Conservation (phyloP, 2,797 vertebrate genomes). For the Ambastaia sidthimunki region DNA sequence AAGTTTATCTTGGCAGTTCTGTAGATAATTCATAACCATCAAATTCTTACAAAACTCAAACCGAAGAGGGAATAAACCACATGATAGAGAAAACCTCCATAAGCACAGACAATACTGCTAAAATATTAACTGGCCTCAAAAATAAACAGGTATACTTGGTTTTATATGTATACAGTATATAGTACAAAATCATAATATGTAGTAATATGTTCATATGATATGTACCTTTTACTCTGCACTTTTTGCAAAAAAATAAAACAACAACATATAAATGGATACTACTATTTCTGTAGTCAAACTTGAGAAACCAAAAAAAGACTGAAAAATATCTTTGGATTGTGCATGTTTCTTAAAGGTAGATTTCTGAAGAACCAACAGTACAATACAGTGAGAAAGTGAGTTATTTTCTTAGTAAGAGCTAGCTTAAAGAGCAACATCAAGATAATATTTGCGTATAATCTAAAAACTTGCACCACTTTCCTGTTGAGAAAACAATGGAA, state of each 20-base stretch:
- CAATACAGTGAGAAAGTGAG: slow-evolving; percentile 41
- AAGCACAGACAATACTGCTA: slow-evolving; percentile 49
- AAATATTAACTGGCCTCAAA: slow-evolving; percentile 60
- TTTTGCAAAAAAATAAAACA: slow-evolving; percentile 53
- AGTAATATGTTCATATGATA: slow-evolving; percentile 67
- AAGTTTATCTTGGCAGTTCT: slow-evolving; percentile 68
- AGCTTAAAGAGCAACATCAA: slow-evolving; percentile 32
- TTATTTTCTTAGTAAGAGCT: slow-evolving; percentile 45
- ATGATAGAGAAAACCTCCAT: slow-evolving; percentile 27
- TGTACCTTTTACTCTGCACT: slow-evolving; percentile 75
- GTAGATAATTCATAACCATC: slow-evolving; percentile 57
- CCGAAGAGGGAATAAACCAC: slow-evolving; percentile 22
- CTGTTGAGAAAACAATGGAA: neutral
- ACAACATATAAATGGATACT: slow-evolving; percentile 57
- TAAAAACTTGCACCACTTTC: slow-evolving; percentile 19
- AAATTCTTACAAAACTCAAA: slow-evolving; percentile 36
- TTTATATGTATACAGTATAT: slow-evolving; percentile 59
- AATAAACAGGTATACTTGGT: slow-evolving; percentile 54
- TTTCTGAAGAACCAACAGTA: slow-evolving; percentile 63
- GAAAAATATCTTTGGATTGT: slow-evolving; percentile 85
- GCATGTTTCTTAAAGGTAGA: slow-evolving; percentile 77
- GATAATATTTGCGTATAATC: slow-evolving; percentile 3
- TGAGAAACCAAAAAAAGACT: slow-evolving; percentile 73
- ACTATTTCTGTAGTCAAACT: slow-evolving; percentile 71
- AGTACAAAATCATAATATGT: slow-evolving; percentile 69